These are phyloP conservation scores for Mus musculus DNA, from an alignment of 2,113 vertebrate species.

Conservation along the genomic window GRCm39 chr15:9625501-9626000, in stretches of 20 bases:
- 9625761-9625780: not conserved
- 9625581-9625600: not conserved
- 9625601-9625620: not conserved
- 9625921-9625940: not conserved
- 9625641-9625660: not conserved
- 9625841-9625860: not conserved
- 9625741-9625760: not conserved
- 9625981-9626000: not conserved
- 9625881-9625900: not conserved
- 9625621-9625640: not conserved
- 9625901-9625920: not conserved
- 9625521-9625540: not conserved
- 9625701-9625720: not conserved
- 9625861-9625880: conserved; percentile 31
- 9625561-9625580: not conserved
- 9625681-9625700: not conserved
- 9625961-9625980: not conserved
- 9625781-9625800: not conserved
- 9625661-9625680: not conserved
- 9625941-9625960: not conserved
- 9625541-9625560: not conserved
- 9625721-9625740: not conserved
- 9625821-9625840: not conserved
- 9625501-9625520: not conserved
- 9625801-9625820: not conserved